Evolutionary conservation across 2,797 vertebrate species (phyloP).

Genomic region (Peromyscus melanophrys): DNA sequence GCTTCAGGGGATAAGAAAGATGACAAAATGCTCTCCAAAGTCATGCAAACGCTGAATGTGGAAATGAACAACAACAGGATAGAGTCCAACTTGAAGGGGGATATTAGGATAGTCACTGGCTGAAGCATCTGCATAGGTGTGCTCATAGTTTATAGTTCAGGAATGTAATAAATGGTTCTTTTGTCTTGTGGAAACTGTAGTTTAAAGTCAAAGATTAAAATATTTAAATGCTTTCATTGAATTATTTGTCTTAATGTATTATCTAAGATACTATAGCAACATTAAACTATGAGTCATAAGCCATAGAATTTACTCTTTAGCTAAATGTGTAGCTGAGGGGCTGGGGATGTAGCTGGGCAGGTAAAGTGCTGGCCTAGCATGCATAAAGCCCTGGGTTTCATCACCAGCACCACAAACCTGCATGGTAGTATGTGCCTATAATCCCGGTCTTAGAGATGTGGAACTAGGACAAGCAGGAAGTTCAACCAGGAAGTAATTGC

Average conservation of each 20-base stretch:
- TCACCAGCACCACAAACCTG: neutral
- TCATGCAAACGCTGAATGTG: slow-evolving; percentile 85
- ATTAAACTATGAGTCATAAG: neutral
- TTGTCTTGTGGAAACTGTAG: slow-evolving; percentile 37
- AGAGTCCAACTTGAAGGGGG: slow-evolving; percentile 85
- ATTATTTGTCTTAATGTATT: slow-evolving; percentile 39
- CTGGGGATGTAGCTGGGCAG: neutral
- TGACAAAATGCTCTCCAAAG: slow-evolving; percentile 77
- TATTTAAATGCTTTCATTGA: slow-evolving; percentile 41
- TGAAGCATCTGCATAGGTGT: slow-evolving; percentile 57
- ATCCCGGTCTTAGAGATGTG: neutral
- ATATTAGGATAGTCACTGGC: slow-evolving; percentile 82
- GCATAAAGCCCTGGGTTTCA: neutral
- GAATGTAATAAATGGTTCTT: slow-evolving; percentile 42
- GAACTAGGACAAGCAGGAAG: neutral
- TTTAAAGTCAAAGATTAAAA: slow-evolving; percentile 71
- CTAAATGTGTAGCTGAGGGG: neutral
- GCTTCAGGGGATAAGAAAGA: slow-evolving; percentile 83
- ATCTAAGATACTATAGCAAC: neutral
- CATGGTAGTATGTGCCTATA: neutral
- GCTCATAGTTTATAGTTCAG: slow-evolving; percentile 60
- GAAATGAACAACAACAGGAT: slow-evolving; percentile 85
- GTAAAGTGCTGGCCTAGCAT: neutral
- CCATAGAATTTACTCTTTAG: neutral
- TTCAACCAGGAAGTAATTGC: neutral